Evolutionary conservation across 2,113 vertebrate species (phyloP).

Genomic region (Pampusana beccarii): DNA sequence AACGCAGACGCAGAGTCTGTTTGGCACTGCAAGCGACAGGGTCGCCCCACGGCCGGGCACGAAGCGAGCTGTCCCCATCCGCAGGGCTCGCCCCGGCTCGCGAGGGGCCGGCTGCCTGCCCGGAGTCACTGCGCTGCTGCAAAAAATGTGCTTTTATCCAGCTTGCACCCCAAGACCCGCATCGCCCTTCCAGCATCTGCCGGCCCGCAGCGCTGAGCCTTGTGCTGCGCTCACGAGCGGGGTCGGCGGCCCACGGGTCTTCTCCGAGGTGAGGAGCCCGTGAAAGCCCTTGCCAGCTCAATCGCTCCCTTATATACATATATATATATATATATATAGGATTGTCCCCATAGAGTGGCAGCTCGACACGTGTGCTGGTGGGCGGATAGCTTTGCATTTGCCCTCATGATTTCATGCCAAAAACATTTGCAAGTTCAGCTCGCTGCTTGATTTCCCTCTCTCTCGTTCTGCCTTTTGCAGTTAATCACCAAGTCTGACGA

Average conservation of each 20-base stretch:
- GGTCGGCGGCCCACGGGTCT: neutral
- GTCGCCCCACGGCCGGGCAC: neutral
- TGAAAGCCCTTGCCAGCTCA: neutral
- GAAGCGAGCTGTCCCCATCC: neutral
- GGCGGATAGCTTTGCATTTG: slow-evolving; percentile 32
- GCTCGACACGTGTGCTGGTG: neutral
- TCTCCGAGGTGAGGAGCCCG: accelerated
- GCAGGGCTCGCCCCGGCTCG: accelerated
- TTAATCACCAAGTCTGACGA: neutral
- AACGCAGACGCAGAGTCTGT: neutral
- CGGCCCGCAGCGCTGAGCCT: accelerated
- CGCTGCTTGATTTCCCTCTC: neutral
- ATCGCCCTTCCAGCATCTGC: neutral
- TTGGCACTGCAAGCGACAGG: neutral
- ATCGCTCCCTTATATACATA: neutral
- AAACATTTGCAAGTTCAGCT: slow-evolving; percentile 59
- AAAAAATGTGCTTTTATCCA: neutral
- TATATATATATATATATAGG: neutral
- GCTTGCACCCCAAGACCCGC: neutral
- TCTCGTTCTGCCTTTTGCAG: neutral
- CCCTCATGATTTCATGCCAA: slow-evolving; percentile 62
- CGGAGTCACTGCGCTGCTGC: accelerated
- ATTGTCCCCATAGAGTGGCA: neutral
- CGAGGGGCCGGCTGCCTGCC: neutral
- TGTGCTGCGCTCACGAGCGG: neutral